phyloP scores from a whole-genome alignment of 2,888 invertebrate species.

The Euzetes globulus region DNA sequence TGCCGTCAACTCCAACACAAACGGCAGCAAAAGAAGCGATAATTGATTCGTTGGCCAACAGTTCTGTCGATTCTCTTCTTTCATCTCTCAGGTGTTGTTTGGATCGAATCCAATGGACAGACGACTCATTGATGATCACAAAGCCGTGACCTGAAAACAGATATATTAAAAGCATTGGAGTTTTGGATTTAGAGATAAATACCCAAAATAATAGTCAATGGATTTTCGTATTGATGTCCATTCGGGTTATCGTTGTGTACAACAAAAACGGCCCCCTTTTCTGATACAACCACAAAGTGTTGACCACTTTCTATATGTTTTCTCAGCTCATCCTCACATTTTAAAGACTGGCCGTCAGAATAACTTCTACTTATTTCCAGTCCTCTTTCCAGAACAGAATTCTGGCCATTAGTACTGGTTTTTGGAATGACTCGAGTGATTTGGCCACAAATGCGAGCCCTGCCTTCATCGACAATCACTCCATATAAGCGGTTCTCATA shows the following conservation, averaged over 20 bases:
- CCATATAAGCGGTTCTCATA: slow-evolving; percentile 1
- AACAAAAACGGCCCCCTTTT: slow-evolving; percentile 22
- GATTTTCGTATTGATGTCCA: neutral
- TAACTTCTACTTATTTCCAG: neutral
- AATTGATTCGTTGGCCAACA: neutral
- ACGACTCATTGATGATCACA: neutral
- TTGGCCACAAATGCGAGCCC: slow-evolving; percentile 8
- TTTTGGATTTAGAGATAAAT: no score
- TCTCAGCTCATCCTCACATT: neutral
- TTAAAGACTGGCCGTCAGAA: neutral
- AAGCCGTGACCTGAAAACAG: neutral
- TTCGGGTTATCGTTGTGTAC: neutral
- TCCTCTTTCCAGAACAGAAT: neutral
- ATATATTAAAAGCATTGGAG: no score
- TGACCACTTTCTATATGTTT: neutral
- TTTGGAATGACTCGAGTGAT: neutral
- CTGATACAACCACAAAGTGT: neutral
- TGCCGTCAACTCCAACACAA: neutral
- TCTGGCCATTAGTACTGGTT: neutral
- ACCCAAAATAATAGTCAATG: neutral
- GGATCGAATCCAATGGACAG: slow-evolving; percentile 3
- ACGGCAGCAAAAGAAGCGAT: neutral
- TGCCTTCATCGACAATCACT: neutral
- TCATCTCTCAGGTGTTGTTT: neutral
- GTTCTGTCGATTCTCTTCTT: neutral